These are phyloP conservation scores for Gymnocheta viridis DNA, from an alignment of 2,888 invertebrate species.

Conservation along the genomic window DNA sequence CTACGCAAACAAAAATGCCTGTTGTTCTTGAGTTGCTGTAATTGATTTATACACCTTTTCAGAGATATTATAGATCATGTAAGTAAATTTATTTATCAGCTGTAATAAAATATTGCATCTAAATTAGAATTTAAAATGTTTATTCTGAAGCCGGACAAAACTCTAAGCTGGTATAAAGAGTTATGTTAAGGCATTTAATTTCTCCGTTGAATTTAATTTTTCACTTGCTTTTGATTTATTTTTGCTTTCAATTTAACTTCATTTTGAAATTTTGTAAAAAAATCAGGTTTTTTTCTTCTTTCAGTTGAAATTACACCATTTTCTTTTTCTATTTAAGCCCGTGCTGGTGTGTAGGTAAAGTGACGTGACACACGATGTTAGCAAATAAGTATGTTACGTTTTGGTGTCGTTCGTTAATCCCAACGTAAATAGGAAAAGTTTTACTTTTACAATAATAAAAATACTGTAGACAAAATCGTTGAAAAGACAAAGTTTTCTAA, in stretches of 20 bases:
- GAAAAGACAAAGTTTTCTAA: slow-evolving; percentile 26
- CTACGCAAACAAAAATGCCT: too few relatives aligned
- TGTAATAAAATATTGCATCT: too few relatives aligned
- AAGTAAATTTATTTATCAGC: too few relatives aligned
- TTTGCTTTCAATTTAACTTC: background rate
- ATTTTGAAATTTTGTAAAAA: background rate
- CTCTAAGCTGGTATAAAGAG: too few relatives aligned
- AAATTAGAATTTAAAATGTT: too few relatives aligned
- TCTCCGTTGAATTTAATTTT: too few relatives aligned
- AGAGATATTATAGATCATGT: too few relatives aligned
- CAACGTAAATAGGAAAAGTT: slow-evolving; percentile 70
- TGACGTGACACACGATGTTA: slow-evolving; percentile 45
- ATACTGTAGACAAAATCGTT: background rate
- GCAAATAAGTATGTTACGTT: slow-evolving; percentile 50
- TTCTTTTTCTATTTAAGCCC: slow-evolving; percentile 31
- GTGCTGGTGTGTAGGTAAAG: slow-evolving; percentile 18
- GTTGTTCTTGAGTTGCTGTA: too few relatives aligned
- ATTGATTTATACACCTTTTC: too few relatives aligned
- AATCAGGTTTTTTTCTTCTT: slow-evolving; percentile 14
- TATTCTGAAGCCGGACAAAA: too few relatives aligned
- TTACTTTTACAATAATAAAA: slow-evolving; percentile 13
- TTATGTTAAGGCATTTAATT: background rate
- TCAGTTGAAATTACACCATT: background rate
- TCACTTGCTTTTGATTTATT: background rate
- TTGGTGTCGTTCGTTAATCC: slow-evolving; percentile 67